A percentile compares a stretch with the other conserved stretches of the same genome.
Evolutionary conservation across 2,888 invertebrate genomes (phyloP).

Genomic region (Muschampia plurimacula): DNA sequence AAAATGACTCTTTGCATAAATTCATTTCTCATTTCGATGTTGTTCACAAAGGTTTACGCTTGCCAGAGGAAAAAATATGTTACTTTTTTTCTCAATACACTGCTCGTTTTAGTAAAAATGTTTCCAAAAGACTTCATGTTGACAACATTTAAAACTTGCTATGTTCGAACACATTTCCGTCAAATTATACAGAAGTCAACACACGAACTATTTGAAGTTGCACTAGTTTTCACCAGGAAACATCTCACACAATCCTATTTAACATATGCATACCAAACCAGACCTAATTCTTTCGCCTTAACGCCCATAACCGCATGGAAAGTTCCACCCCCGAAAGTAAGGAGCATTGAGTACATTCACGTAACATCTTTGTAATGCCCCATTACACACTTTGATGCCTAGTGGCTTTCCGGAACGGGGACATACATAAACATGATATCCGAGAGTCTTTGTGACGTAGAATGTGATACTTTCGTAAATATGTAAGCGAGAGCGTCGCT

Average conservation of each 20-base stretch:
- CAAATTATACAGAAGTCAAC: background rate
- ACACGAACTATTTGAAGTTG: background rate
- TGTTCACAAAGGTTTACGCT: background rate
- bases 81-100: too few species aligned
- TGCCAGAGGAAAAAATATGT: background rate
- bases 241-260: conserved; percentile 10
- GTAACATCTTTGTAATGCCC: conserved; percentile 48
- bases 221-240: conserved; percentile 1
- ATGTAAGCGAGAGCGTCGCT: conserved; percentile 17
- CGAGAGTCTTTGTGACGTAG: conserved; percentile 47
- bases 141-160: too few species aligned
- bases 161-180: background rate
- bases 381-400: conserved; percentile 50
- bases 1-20: background rate
- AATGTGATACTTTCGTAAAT: conserved; percentile 38
- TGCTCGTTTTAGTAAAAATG: too few species aligned
- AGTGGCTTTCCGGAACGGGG: conserved; percentile 45
- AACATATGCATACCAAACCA: conserved; percentile 1
- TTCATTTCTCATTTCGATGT: background rate
- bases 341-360: conserved; percentile 42
- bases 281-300: background rate
- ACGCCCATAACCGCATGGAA: conserved; percentile 12
- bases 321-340: conserved; percentile 3
- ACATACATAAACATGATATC: conserved; percentile 44
- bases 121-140: too few species aligned